These are phyloP conservation scores for Ametastegia equiseti DNA, from an alignment of 2,888 invertebrate genomes.

Conservation along the genomic window DNA sequence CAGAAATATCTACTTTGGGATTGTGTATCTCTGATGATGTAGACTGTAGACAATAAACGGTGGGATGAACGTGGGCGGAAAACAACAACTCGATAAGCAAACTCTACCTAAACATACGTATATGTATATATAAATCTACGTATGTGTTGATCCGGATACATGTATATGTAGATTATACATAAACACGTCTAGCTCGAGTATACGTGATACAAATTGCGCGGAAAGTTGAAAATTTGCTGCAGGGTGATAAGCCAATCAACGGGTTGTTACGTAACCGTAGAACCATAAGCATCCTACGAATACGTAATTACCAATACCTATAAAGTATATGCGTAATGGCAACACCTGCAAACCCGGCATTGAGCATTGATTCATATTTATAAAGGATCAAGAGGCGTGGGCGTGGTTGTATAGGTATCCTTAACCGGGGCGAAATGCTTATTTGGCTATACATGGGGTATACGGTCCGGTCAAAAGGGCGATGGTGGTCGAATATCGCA, in stretches of 20 bases:
- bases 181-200: too few species aligned
- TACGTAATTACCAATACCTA: not conserved
- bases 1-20: too few species aligned
- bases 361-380: not conserved
- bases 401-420: not conserved
- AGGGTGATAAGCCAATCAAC: too few species aligned
- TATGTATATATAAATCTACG: not conserved
- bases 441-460: too few species aligned
- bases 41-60: too few species aligned
- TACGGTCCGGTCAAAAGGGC: not conserved
- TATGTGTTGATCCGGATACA: not conserved
- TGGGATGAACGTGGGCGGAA: not conserved
- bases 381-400: slow-evolving; percentile 4
- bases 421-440: not conserved
- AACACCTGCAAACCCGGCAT: not conserved
- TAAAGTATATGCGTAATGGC: not conserved
- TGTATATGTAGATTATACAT: too few species aligned
- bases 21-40: too few species aligned
- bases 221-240: too few species aligned
- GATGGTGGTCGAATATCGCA: too few species aligned
- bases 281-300: not conserved
- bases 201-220: not conserved
- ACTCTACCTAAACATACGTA: not conserved
- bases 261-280: too few species aligned
- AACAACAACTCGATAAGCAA: not conserved